Base-by-base conservation (phyloP, 2,113 vertebrate species). In the Speoplatyrhinus poulsoni region DNA sequence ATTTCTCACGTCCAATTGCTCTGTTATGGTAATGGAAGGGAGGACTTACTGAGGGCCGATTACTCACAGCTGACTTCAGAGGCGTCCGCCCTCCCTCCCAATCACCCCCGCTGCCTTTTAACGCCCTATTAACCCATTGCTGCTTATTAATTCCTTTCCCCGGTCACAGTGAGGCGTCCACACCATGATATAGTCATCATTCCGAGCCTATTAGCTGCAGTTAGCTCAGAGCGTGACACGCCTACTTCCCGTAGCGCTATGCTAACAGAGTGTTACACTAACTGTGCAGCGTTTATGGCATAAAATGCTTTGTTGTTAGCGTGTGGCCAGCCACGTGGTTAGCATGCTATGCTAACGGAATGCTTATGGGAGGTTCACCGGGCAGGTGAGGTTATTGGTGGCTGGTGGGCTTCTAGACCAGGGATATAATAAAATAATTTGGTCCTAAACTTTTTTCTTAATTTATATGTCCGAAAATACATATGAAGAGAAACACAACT, bases 1-100 rank as follows among this genome's bases (percentile, higher is more conserved):
- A 98, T 98, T 98, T 95, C 97, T 98, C 96, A 98, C 96, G 93
- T 98, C 95, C 97, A 99, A 98, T 98, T 98, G 96, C 96, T 98
- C 97, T 98, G 97, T 98, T 98, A 98, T 98, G 96, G 95, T 98
- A 96, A 98, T 99, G 93, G 36, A 0, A 96, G 95, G 89, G 94
- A 94, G 95, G 93, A 93, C 97, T 92, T 95, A 95, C 96, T 96
- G 96, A 95, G 96, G 94, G 95, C 94, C 96, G 97, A 98, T 99
- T 98, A 99, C 96, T 98, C 96, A 97, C 98, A 96, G 95, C 95
- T 98, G 97, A 98, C 95, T 98, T 97, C 96, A 96, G 96, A 98
- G 96, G 96, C 73, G 62, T 85, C 77, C 9, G 11, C 19, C 19
- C 19, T 11, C 56, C 12, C 26, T 11, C 9, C 19, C 12, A 26